A percentile compares a stretch with the other conserved stretches of the same genome.
phyloP scores from a whole-genome alignment of 1,140 invertebrate species.

The Diorhabda carinulata region DNA sequence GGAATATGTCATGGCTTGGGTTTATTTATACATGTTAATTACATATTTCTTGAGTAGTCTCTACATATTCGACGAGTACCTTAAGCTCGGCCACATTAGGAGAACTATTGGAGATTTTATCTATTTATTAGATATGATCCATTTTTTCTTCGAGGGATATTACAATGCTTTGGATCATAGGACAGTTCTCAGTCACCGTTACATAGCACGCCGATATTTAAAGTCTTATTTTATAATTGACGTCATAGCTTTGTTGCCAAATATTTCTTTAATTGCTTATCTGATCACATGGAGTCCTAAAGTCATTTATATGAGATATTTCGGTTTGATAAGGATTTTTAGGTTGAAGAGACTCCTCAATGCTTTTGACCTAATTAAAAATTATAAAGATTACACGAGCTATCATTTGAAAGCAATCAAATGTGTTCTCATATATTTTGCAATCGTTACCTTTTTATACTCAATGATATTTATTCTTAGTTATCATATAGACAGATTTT shows the following conservation, averaged over 20 bases:
- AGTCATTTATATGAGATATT: neutral
- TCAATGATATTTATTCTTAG: neutral
- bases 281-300: neutral
- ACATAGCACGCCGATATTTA: neutral
- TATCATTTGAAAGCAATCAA: neutral
- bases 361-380: neutral
- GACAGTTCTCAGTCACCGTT: neutral
- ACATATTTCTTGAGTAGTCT: neutral
- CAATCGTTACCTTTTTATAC: neutral
- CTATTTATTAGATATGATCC: neutral
- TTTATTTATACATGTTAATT: neutral
- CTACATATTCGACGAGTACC: neutral
- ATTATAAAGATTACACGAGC: neutral
- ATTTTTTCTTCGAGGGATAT: neutral
- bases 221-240: neutral
- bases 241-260: neutral
- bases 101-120: neutral
- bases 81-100: neutral
- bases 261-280: neutral
- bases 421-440: neutral
- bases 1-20: neutral
- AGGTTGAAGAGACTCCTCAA: neutral
- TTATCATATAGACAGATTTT: neutral
- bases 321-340: neutral
- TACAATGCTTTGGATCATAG: neutral